Percentiles rank a stretch among this genome's conserved stretches.
These are phyloP conservation scores for Macropis europaea DNA, from an alignment of 2,888 invertebrate genomes.

Conservation along the genomic window DNA sequence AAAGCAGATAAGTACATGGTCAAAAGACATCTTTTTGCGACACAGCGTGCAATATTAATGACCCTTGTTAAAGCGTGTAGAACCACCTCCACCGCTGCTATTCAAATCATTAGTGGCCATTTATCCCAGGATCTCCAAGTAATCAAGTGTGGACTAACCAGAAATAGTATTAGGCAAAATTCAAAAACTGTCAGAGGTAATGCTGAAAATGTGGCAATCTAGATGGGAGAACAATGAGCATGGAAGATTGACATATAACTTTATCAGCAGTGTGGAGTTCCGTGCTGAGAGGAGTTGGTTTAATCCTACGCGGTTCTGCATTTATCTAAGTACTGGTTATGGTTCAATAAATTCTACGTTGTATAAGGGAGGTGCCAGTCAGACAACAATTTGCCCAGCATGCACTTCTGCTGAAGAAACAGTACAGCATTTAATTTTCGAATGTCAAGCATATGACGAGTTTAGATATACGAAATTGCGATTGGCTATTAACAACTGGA, in stretches of 20 bases:
- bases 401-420: not conserved
- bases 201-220: not conserved
- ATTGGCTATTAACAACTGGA: too few relatives aligned
- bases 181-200: constrained; percentile 18
- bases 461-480: not conserved
- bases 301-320: not conserved
- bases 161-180: too few relatives aligned
- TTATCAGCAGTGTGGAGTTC: not conserved
- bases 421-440: not conserved
- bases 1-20: too few relatives aligned
- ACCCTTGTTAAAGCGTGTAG: too few relatives aligned
- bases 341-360: not conserved
- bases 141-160: too few relatives aligned
- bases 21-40: too few relatives aligned
- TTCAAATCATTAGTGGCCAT: too few relatives aligned
- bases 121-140: too few relatives aligned
- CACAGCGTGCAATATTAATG: too few relatives aligned
- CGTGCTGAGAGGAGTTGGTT: not conserved
- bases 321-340: not conserved
- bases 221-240: not conserved
- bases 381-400: not conserved
- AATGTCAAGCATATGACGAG: not conserved
- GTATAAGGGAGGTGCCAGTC: not conserved
- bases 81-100: too few relatives aligned
- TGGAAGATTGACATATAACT: not conserved